A percentile compares a stretch with the other conserved stretches of the same genome.
These are phyloP conservation scores for Holacanthus passer DNA, from an alignment of 2,113 vertebrate species.

Conservation along the genomic window DNA sequence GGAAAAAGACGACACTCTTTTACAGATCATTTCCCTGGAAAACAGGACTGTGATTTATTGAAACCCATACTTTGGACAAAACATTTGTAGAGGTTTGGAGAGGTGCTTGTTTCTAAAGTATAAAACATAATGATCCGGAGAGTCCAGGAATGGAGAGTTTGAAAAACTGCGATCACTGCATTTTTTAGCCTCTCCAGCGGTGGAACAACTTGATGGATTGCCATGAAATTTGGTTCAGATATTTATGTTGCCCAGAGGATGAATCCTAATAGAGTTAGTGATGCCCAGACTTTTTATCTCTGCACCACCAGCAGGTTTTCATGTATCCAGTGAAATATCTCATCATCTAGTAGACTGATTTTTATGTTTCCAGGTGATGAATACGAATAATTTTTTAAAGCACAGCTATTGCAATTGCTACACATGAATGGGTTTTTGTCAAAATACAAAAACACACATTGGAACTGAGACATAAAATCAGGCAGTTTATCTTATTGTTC, in stretches of 20 bases:
- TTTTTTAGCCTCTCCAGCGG: not conserved
- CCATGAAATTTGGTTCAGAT: not conserved
- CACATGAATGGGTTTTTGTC: too few relatives aligned
- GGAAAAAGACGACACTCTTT: constrained; percentile 1
- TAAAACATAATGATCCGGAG: not conserved
- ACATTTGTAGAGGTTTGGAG: not conserved
- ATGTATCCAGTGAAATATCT: not conserved
- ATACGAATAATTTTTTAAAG: too few relatives aligned
- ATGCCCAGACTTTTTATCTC: too few relatives aligned
- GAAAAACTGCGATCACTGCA: not conserved
- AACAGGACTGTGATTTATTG: constrained; percentile 21
- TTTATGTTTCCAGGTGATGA: too few relatives aligned
- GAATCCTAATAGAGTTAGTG: not conserved
- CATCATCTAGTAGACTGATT: not conserved
- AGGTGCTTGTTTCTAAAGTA: not conserved
- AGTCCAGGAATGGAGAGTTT: not conserved
- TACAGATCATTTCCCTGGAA: not conserved
- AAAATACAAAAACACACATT: too few relatives aligned
- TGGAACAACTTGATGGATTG: not conserved
- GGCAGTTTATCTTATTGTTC: too few relatives aligned
- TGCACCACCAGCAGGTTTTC: not conserved
- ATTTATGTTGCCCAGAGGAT: not conserved
- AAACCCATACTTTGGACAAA: not conserved
- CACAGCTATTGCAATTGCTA: too few relatives aligned
- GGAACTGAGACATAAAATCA: too few relatives aligned